Evolutionary conservation across 2,797 vertebrate genomes (phyloP).

Genomic region (Gymnothorax reevesii): DNA sequence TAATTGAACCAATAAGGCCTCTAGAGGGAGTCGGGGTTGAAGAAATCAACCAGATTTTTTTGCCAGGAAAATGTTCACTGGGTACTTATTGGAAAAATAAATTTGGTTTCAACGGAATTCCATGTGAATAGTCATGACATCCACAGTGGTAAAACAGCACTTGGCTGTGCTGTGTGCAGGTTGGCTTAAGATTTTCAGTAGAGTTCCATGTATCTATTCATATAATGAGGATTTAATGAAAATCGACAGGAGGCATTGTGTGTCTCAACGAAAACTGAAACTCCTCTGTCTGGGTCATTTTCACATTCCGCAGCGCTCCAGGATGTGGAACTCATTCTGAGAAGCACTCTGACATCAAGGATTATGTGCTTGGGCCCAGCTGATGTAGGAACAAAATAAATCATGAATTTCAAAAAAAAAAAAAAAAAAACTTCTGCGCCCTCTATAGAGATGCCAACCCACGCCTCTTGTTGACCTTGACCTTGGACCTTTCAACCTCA

Average conservation of each 20-base stretch:
- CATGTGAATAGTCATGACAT: background rate
- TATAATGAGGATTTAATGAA: background rate
- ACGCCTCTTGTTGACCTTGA: too few species aligned
- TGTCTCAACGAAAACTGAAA: constrained; percentile 1
- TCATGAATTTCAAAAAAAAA: background rate
- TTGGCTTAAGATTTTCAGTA: background rate
- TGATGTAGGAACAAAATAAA: background rate
- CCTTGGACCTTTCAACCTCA: too few species aligned
- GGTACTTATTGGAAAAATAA: background rate
- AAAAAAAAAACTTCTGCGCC: too few species aligned
- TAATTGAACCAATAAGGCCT: too few species aligned
- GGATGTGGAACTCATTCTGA: constrained; percentile 2
- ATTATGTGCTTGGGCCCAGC: background rate
- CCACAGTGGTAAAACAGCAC: background rate
- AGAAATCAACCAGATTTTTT: background rate
- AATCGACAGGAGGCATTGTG: background rate
- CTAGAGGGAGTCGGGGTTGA: too few species aligned
- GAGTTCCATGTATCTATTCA: background rate
- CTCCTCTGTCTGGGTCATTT: background rate
- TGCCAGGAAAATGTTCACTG: background rate
- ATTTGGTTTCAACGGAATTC: background rate
- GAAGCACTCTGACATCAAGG: background rate
- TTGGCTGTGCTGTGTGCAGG: background rate
- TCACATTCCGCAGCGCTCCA: background rate
- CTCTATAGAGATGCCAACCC: too few species aligned